A percentile compares a stretch with the other conserved stretches of the same genome.
Evolutionary conservation across 2,797 vertebrate genomes (phyloP).

Genomic region (Manis pentadactyla): DNA sequence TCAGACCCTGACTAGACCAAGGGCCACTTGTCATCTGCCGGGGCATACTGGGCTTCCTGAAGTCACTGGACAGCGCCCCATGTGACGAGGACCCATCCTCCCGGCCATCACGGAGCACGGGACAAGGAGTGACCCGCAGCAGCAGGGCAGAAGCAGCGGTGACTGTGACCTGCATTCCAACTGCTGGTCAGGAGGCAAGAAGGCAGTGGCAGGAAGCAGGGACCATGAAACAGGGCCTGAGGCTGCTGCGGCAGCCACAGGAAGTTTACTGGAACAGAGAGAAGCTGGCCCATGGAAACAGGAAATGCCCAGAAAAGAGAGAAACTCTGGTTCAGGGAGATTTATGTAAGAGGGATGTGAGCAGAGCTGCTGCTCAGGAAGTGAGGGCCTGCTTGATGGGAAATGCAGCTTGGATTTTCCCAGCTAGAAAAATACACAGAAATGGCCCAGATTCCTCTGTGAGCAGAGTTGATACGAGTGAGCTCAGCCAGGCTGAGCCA

Average conservation of each 20-base stretch:
- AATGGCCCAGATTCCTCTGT: not conserved
- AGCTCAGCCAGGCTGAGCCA: not conserved
- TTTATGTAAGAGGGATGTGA: not conserved
- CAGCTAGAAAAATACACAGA: not conserved
- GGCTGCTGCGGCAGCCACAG: not conserved
- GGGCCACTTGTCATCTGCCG: not conserved
- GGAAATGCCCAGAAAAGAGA: slow-evolving; percentile 52
- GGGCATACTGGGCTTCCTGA: not conserved
- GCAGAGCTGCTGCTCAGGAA: slow-evolving; percentile 35
- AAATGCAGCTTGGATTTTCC: slow-evolving; percentile 35
- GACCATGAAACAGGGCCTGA: not conserved
- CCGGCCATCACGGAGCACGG: not conserved
- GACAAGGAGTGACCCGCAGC: not conserved
- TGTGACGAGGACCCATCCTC: not conserved
- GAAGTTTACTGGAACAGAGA: not conserved
- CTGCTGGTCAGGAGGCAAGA: slow-evolving; percentile 28
- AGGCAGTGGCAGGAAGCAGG: not conserved
- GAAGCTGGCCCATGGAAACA: not conserved
- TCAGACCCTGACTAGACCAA: not conserved
- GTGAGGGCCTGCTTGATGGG: not conserved
- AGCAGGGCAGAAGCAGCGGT: not conserved
- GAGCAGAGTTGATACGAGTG: not conserved
- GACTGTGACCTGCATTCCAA: not conserved
- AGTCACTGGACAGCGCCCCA: not conserved
- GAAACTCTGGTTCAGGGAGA: not conserved